A percentile compares a stretch with the other conserved stretches of the same genome.
Conservation (phyloP, 2,113 vertebrate species). For the Triplophysa rosa region DNA sequence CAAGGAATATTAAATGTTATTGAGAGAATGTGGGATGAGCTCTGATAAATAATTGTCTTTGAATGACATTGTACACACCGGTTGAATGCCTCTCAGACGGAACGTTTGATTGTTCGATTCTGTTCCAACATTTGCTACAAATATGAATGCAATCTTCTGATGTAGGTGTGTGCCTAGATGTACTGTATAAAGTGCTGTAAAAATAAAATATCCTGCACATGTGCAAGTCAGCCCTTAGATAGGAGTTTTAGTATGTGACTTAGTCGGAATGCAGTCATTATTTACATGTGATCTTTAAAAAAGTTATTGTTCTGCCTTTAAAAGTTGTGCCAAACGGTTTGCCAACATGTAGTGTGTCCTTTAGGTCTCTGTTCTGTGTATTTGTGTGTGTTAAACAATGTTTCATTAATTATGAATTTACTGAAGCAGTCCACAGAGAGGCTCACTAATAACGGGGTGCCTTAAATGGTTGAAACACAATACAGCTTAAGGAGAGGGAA, state of each 20-base stretch:
- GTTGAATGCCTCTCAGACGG: slow-evolving; percentile 24
- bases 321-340: slow-evolving; percentile 77
- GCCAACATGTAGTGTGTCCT: slow-evolving; percentile 66
- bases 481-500: slow-evolving; percentile 18
- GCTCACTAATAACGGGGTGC: slow-evolving; percentile 33
- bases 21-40: not conserved
- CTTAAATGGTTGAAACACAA: slow-evolving; percentile 39
- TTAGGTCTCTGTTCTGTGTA: slow-evolving; percentile 52
- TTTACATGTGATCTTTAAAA: slow-evolving; percentile 65
- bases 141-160: slow-evolving; percentile 56
- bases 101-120: slow-evolving; percentile 36
- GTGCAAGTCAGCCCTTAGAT: slow-evolving; percentile 67
- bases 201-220: slow-evolving; percentile 66
- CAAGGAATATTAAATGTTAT: not conserved
- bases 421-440: slow-evolving; percentile 39
- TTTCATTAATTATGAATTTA: slow-evolving; percentile 38
- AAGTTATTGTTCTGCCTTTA: slow-evolving; percentile 69
- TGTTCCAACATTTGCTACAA: slow-evolving; percentile 53
- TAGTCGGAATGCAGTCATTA: slow-evolving; percentile 63
- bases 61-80: not conserved
- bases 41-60: not conserved
- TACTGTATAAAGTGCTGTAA: slow-evolving; percentile 73
- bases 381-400: slow-evolving; percentile 50
- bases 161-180: slow-evolving; percentile 73
- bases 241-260: slow-evolving; percentile 68